A percentile compares a stretch with the other conserved stretches of the same genome.
These are phyloP conservation scores for Actinernus sp. DNA, from an alignment of 92 coral and sea anemone species.

Conservation along the genomic window DNA sequence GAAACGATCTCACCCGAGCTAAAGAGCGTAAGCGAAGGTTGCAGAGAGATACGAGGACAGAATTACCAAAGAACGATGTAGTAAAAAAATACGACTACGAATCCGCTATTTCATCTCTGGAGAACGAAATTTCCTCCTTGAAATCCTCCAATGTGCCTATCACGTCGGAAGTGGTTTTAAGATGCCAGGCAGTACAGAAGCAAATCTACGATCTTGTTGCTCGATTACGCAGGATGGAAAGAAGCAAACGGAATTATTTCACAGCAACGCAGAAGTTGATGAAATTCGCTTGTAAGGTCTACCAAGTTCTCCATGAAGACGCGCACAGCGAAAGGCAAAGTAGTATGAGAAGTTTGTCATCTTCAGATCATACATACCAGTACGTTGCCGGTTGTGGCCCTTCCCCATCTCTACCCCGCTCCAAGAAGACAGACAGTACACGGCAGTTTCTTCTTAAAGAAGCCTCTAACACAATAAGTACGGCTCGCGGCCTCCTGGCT, in stretches of 20 bases:
- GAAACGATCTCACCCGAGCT: constrained; percentile 8
- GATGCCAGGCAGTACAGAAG: constrained; percentile 14
- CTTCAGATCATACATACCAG: constrained; percentile 36
- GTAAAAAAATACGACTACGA: constrained; percentile 7
- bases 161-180: constrained; percentile 17
- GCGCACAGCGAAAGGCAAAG: background rate
- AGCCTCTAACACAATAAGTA: constrained; percentile 12
- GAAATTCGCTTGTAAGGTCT: constrained; percentile 20
- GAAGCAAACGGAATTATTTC: constrained; percentile 17
- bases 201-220: constrained; percentile 24
- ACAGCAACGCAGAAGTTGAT: constrained; percentile 20
- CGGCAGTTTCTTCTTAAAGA: constrained; percentile 12
- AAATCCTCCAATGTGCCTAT: constrained; percentile 8
- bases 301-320: constrained; percentile 3
- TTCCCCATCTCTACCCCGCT: background rate
- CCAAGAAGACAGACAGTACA: background rate
- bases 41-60: constrained; percentile 7
- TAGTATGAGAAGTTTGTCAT: background rate
- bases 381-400: background rate
- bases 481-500: constrained; percentile 19
- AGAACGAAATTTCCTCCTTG: constrained; percentile 1
- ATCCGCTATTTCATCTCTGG: constrained; percentile 9
- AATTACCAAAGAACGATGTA: background rate
- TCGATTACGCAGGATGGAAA: constrained; percentile 16
- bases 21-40: constrained; percentile 2